Evolutionary conservation across 2,797 vertebrate genomes (phyloP), one percentile per base, ranked within the genome.

Genomic region (Chelidonichthys spinosus): DNA sequence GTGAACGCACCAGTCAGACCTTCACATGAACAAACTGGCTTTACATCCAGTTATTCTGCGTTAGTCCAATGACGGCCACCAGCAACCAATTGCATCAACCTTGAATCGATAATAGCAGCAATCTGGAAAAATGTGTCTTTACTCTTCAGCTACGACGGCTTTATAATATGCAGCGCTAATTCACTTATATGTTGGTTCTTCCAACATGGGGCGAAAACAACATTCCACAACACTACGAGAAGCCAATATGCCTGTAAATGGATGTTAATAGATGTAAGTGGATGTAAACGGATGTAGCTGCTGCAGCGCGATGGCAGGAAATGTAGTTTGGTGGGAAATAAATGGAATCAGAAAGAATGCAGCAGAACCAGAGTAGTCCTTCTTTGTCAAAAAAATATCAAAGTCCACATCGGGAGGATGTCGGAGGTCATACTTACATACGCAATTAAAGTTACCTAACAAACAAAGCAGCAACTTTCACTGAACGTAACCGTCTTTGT

Each of bases 1-100:
- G 8, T 8, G 54, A 32, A 60, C 14, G 61, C 36, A 42, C 4
- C 5, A 54, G 33, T 43, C 63, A 67, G 58, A 49, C 72, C 49
- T 66, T 76, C 56, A 50, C 18, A 50, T 46, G 33, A 82, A 68
- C 71, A 64, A 39, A 68, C 43, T 36, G 18, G 53, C 68, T 69
- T 74, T 50, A 62, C 0, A 14, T n/a, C 0, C 8, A 65, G 52
- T 37, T 55, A 62, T 50, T 70, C 15, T 39, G 43, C 49, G 37
- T 63, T 46, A 25, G 63, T 68, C 53, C 44, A 56, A 46, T 59
- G 50, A 37, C 35, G 74, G 56, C 49, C 37, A 78, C 44, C 40
- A 18, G 43, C 11, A 39, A 43, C 32, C 35, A 5, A 53, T 54
- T 4, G 15, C 36, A 39, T 61, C 18, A 60, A 62, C 70, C 42